Percentiles rank a stretch among this genome's conserved stretches.
These are phyloP conservation scores for Euclidia mi DNA, from an alignment of 2,888 invertebrate species.

Conservation along the genomic window DNA sequence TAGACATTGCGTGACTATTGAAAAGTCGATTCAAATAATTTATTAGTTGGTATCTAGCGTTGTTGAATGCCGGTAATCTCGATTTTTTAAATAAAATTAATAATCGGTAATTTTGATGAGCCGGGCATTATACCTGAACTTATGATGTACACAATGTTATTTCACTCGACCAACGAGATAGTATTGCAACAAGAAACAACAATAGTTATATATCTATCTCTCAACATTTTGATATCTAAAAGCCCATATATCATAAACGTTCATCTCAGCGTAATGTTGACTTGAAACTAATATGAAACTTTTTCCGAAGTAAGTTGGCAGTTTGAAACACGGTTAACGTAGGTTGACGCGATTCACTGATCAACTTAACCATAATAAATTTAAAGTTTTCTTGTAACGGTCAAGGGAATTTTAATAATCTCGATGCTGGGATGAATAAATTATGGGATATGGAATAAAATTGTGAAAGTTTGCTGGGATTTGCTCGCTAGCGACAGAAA, in stretches of 20 bases:
- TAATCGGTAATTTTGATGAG: no score
- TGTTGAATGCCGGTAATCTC: no score
- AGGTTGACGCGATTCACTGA: slow-evolving; percentile 62
- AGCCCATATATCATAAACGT: neutral
- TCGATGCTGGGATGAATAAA: slow-evolving; percentile 59
- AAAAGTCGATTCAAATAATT: no score
- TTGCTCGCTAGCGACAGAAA: slow-evolving; percentile 29
- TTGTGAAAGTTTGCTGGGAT: slow-evolving; percentile 46
- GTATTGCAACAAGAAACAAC: no score
- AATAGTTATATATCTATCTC: no score
- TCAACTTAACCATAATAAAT: slow-evolving; percentile 70
- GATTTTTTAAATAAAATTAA: no score
- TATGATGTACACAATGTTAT: no score
- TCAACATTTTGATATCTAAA: slow-evolving; percentile 1
- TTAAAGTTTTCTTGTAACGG: slow-evolving; percentile 65
- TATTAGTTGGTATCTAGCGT: no score
- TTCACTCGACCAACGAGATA: no score
- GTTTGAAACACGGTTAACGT: slow-evolving; percentile 63
- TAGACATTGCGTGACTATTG: no score
- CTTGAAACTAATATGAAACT: slow-evolving; percentile 56
- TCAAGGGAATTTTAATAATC: slow-evolving; percentile 68
- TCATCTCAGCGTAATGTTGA: slow-evolving; percentile 36
- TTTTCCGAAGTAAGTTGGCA: slow-evolving; percentile 42
- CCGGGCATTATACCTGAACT: no score
- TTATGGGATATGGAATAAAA: slow-evolving; percentile 59